Evolutionary conservation across 2,888 invertebrate genomes (phyloP).

Genomic region (Caenorhabditis sp.): DNA sequence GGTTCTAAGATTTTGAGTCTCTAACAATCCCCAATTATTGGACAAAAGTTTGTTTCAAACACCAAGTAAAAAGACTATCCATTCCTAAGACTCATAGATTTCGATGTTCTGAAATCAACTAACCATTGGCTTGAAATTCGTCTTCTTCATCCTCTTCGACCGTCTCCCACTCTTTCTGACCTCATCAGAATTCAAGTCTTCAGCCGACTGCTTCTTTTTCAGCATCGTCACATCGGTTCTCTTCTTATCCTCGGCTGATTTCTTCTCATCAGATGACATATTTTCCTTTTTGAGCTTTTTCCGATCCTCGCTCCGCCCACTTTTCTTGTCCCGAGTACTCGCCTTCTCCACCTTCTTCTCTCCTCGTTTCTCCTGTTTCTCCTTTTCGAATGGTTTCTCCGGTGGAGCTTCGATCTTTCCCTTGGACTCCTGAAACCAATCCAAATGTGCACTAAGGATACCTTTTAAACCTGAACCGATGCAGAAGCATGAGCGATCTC

Average conservation of each 20-base stretch:
- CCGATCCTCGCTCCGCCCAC: slow-evolving; percentile 17
- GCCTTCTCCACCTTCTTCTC: slow-evolving; percentile 1
- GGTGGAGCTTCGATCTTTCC: not conserved
- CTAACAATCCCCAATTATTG: no score
- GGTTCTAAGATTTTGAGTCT: no score
- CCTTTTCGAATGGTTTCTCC: not conserved
- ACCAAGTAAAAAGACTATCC: no score
- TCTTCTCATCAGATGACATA: slow-evolving; percentile 15
- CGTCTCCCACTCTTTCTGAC: slow-evolving; percentile 2
- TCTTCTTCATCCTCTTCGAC: slow-evolving; percentile 7
- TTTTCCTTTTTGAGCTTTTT: slow-evolving; percentile 4
- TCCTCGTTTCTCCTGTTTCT: not conserved
- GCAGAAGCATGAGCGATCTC: slow-evolving; percentile 1
- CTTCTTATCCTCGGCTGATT: slow-evolving; percentile 10
- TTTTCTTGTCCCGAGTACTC: slow-evolving; percentile 14
- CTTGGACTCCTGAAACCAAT: not conserved
- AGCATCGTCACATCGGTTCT: not conserved
- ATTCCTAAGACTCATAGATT: no score
- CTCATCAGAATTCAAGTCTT: slow-evolving; percentile 3
- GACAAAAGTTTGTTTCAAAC: no score
- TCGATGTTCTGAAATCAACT: no score
- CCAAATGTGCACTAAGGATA: no score
- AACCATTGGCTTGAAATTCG: not conserved
- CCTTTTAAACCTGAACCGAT: not conserved
- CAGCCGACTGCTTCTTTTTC: slow-evolving; percentile 10